These are phyloP conservation scores for Anneissia japonica DNA, from an alignment of 35 echinoderm and acorn worm species.

Conservation along the genomic window DNA sequence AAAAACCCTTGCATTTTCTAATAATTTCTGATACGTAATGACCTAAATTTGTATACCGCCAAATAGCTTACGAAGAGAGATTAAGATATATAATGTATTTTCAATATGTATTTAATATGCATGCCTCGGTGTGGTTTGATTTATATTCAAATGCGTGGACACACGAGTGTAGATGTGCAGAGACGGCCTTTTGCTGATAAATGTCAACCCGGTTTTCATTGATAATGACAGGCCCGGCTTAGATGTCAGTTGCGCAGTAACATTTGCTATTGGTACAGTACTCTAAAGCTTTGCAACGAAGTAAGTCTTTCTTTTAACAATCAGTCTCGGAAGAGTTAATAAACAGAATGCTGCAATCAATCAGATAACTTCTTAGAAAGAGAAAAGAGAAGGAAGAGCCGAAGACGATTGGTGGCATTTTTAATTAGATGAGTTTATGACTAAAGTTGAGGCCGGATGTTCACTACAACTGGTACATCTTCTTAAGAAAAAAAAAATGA, in stretches of 20 bases:
- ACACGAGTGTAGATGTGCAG: background rate
- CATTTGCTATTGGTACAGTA: background rate
- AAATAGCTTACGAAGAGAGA: background rate
- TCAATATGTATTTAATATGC: background rate
- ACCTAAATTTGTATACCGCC: background rate
- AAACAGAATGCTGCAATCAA: background rate
- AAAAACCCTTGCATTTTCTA: background rate
- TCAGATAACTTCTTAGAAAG: background rate
- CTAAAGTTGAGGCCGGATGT: no score
- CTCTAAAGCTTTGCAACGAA: background rate
- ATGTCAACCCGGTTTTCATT: background rate
- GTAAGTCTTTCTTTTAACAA: background rate
- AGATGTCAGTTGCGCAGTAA: background rate
- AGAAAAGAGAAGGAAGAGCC: background rate
- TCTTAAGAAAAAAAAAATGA: no score
- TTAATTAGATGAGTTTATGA: no score
- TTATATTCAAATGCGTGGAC: background rate
- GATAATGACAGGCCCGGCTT: background rate
- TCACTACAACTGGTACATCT: no score
- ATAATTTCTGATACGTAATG: background rate
- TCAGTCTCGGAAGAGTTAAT: background rate
- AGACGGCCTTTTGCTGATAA: background rate
- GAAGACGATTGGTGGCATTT: no score
- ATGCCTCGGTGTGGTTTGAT: background rate
- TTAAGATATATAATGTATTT: background rate